Evolutionary conservation across 2,888 invertebrate species (phyloP).

Genomic region (Patella caerulea): DNA sequence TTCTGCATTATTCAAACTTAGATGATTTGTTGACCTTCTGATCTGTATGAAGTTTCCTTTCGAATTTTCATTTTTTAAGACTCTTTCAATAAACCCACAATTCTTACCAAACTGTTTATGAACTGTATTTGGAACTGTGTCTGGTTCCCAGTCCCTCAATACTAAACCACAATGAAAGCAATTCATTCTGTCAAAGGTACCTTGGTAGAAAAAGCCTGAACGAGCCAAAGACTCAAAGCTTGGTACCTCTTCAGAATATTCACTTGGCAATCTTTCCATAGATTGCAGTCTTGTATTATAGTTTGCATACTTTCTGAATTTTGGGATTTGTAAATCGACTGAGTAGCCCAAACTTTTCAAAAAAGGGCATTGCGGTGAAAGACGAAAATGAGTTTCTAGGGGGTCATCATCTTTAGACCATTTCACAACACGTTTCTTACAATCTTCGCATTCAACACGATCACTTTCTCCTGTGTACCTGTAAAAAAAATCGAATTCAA

Average conservation of each 20-base stretch:
- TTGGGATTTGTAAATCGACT: neutral
- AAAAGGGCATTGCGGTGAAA: neutral
- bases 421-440: slow-evolving; percentile 12
- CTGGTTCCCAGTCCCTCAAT: slow-evolving; percentile 5
- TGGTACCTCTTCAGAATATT: neutral
- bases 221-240: neutral
- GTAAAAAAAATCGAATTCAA: neutral
- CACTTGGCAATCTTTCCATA: neutral
- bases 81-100: neutral
- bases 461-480: neutral
- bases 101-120: slow-evolving; percentile 5
- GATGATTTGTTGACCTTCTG: no score
- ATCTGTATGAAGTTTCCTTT: neutral
- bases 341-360: neutral
- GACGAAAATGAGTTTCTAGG: slow-evolving; percentile 7
- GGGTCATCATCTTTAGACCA: slow-evolving; percentile 20
- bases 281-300: slow-evolving; percentile 2
- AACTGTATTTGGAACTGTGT: slow-evolving; percentile 5
- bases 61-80: neutral
- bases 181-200: neutral
- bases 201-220: slow-evolving; percentile 2
- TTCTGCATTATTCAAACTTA: neutral
- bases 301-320: neutral
- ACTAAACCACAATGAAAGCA: slow-evolving; percentile 4
- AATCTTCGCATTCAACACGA: slow-evolving; percentile 20